Conservation (phyloP, 2,797 vertebrate genomes). For the Coccyzus lansbergi region DNA sequence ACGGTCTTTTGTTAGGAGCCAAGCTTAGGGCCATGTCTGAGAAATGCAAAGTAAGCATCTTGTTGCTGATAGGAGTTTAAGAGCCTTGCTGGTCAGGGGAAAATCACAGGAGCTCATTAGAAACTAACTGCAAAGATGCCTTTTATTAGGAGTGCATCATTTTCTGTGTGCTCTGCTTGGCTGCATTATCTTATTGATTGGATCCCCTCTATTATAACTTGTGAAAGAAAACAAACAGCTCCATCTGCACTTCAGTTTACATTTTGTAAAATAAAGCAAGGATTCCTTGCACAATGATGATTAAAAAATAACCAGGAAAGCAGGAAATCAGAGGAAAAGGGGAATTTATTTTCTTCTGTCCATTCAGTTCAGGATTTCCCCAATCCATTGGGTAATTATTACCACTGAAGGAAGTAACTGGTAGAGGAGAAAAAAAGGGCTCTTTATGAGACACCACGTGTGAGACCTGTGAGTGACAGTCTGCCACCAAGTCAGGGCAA, state of each 20-base stretch:
- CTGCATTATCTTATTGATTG: background rate
- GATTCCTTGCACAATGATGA: background rate
- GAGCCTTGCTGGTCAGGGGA: background rate
- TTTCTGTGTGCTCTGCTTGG: background rate
- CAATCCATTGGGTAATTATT: background rate
- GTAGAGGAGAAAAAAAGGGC: background rate
- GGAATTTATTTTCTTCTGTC: background rate
- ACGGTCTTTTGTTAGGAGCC: background rate
- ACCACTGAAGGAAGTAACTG: background rate
- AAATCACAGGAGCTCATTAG: background rate
- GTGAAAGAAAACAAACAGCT: background rate
- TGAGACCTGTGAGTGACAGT: background rate
- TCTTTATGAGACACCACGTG: background rate
- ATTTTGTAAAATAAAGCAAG: constrained; percentile 36
- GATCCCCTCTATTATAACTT: background rate
- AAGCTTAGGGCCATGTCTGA: background rate
- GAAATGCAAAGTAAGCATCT: background rate
- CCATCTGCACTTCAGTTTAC: constrained; percentile 17
- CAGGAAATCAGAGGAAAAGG: background rate
- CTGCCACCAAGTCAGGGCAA: background rate
- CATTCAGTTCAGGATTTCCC: background rate
- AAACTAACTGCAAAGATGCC: background rate
- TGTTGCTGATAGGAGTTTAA: background rate
- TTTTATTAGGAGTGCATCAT: background rate
- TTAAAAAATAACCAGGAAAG: background rate